phyloP scores from a whole-genome alignment of 2,113 vertebrate species.

The Dipodomys merriami region DNA sequence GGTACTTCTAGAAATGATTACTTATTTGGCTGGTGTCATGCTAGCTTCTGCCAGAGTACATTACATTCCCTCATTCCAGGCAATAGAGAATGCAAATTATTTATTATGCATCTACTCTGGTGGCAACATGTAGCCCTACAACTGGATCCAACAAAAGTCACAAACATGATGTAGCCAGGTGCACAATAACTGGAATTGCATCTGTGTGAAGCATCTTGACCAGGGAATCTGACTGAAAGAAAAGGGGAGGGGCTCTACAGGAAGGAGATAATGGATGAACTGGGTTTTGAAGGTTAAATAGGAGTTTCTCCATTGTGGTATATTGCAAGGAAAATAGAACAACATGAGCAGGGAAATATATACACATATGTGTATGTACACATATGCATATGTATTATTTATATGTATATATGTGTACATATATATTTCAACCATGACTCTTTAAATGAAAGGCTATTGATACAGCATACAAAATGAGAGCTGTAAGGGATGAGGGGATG shows the following conservation, averaged over 20 bases:
- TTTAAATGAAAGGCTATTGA: not conserved
- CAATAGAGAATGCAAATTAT: not conserved
- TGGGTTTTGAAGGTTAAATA: constrained; percentile 34
- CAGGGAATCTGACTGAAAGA: not conserved
- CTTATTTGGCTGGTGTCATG: not conserved
- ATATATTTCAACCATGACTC: not conserved
- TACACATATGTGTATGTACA: accelerated
- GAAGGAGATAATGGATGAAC: not conserved
- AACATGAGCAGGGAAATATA: not conserved
- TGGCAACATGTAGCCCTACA: not conserved
- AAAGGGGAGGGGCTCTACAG: not conserved
- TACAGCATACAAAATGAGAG: no score
- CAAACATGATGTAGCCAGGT: no score
- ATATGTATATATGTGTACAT: accelerated
- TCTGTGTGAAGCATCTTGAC: not conserved
- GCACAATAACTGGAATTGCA: not conserved
- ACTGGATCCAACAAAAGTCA: no score
- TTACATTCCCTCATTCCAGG: not conserved
- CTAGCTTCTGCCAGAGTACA: not conserved
- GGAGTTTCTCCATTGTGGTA: not conserved
- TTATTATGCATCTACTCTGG: not conserved
- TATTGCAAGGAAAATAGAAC: not conserved
- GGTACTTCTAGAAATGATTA: not conserved
- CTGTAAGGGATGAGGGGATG: not conserved
- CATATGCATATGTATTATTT: not conserved